These are phyloP conservation scores for Oreonectes daqikongensis DNA, from an alignment of 2,797 vertebrate species.

Conservation along the genomic window DNA sequence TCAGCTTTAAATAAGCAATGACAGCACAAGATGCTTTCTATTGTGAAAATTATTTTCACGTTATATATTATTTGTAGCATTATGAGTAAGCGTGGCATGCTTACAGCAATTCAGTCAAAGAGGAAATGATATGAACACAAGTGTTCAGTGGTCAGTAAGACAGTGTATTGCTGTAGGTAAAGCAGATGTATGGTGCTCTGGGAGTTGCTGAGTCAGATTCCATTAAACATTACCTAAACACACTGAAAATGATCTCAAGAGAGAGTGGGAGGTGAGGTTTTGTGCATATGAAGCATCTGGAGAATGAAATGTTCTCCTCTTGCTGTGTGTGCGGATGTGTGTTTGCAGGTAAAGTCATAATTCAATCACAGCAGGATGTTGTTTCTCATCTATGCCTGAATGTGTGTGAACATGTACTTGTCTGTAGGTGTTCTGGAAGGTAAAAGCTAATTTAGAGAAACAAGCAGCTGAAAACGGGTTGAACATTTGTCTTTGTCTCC, in stretches of 20 bases:
- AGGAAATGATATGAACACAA: neutral
- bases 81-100: neutral
- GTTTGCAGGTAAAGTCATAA: conserved; percentile 34
- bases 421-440: conserved; percentile 31
- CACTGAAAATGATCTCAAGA: conserved; percentile 42
- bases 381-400: conserved; percentile 32
- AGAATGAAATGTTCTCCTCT: conserved; percentile 34
- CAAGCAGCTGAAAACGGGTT: conserved; percentile 28
- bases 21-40: neutral
- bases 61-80: neutral
- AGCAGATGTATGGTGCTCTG: conserved; percentile 46
- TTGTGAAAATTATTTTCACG: conserved; percentile 1
- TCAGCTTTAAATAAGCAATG: neutral
- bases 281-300: conserved; percentile 32
- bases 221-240: conserved; percentile 54
- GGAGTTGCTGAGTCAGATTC: conserved; percentile 55
- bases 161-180: conserved; percentile 18
- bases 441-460: conserved; percentile 47
- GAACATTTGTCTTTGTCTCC: conserved; percentile 37
- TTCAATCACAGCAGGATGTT: conserved; percentile 42
- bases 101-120: conserved; percentile 8
- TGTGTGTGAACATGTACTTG: conserved; percentile 32
- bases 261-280: conserved; percentile 22
- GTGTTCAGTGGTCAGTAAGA: conserved; percentile 29
- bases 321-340: conserved; percentile 11